Evolutionary conservation across 35 echinoderm and acorn worm species (phyloP).

Genomic region (Ophiothrix spiculata): DNA sequence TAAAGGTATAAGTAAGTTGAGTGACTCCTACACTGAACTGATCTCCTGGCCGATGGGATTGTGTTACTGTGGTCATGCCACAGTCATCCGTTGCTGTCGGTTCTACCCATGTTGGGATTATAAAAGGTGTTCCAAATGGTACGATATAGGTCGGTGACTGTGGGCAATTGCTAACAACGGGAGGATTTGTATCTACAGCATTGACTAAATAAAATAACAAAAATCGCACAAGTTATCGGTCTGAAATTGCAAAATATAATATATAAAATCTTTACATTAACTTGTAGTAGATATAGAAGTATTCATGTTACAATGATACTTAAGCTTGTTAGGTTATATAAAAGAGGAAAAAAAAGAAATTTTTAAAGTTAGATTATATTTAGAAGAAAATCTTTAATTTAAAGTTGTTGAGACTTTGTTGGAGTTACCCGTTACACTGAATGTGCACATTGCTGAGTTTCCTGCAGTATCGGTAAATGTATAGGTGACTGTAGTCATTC

Average conservation of each 20-base stretch:
- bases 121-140: not conserved
- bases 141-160: not conserved
- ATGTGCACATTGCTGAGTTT: not conserved
- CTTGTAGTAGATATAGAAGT: too few relatives aligned
- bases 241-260: too few relatives aligned
- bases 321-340: too few relatives aligned
- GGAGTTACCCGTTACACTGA: not conserved
- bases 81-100: not conserved
- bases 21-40: constrained; percentile 3
- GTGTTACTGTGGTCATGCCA: not conserved
- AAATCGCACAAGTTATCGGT: too few relatives aligned
- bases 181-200: not conserved
- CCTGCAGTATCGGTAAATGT: too few relatives aligned
- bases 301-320: too few relatives aligned
- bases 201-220: too few relatives aligned
- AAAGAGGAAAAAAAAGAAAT: too few relatives aligned
- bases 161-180: not conserved
- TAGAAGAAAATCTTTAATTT: too few relatives aligned
- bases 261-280: too few relatives aligned
- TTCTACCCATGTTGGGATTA: not conserved
- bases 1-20: constrained; percentile 41
- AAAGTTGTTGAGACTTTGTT: not conserved
- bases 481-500: too few relatives aligned
- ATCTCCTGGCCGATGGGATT: not conserved
- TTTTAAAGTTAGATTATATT: too few relatives aligned